Evolutionary conservation across 1,140 invertebrate species (phyloP).

Genomic region (Proctacanthus coquilletti): DNA sequence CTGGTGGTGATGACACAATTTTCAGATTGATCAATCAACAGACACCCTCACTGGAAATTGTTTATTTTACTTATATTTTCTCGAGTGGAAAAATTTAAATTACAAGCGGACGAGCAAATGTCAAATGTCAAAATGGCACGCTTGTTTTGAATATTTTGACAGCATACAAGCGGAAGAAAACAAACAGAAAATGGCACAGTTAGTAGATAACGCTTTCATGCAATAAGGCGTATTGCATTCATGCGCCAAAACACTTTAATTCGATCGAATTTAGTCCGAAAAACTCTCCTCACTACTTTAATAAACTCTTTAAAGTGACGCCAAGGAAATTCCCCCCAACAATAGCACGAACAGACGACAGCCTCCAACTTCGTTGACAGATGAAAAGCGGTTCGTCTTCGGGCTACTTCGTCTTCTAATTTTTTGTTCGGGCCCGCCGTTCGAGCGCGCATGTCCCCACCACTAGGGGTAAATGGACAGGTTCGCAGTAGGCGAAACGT

Average conservation of each 20-base stretch:
- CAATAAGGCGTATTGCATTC: not conserved
- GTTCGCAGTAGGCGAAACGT: too few relatives aligned
- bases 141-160: not conserved
- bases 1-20: too few relatives aligned
- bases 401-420: too few relatives aligned
- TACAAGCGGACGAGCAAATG: too few relatives aligned
- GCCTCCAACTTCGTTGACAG: not conserved
- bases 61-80: too few relatives aligned
- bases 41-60: too few relatives aligned
- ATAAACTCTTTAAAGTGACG: not conserved
- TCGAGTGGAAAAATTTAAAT: too few relatives aligned
- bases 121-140: conserved; percentile 1
- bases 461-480: too few relatives aligned
- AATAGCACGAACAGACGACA: not conserved
- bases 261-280: not conserved
- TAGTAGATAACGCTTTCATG: not conserved
- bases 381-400: conserved; percentile 1
- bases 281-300: not conserved
- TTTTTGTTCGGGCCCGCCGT: too few relatives aligned
- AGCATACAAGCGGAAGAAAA: not conserved
- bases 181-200: not conserved
- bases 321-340: not conserved
- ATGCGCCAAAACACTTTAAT: not conserved
- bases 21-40: too few relatives aligned
- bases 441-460: too few relatives aligned